Evolutionary conservation across 1,140 invertebrate species (phyloP).

Genomic region (Spodoptera litura): DNA sequence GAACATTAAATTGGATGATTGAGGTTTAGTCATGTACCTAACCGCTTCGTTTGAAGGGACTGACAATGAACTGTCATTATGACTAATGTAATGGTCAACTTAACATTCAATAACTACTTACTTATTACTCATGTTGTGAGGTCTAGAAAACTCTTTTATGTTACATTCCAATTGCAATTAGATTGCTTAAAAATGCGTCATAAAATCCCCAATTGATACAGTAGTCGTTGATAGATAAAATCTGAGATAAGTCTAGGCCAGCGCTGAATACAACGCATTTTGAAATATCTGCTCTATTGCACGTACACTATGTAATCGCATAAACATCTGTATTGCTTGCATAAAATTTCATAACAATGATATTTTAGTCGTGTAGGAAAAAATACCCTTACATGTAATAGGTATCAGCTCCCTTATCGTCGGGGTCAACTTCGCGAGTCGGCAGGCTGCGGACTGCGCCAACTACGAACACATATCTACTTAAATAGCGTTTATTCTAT

Average conservation of each 20-base stretch:
- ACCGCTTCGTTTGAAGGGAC: conserved; percentile 47
- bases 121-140: conserved; percentile 25
- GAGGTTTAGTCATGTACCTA: conserved; percentile 48
- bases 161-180: neutral
- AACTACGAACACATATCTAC: conserved; percentile 12
- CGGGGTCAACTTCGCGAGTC: conserved; percentile 58
- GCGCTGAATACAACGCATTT: too few relatives aligned
- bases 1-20: conserved; percentile 53
- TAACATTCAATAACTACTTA: conserved; percentile 21
- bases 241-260: too few relatives aligned
- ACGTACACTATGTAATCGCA: too few relatives aligned
- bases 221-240: too few relatives aligned
- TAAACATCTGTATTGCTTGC: too few relatives aligned
- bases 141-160: conserved; percentile 23
- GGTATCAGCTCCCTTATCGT: conserved; percentile 59
- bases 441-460: conserved; percentile 1
- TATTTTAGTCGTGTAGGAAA: neutral
- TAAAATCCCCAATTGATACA: neutral
- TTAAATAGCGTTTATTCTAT: conserved; percentile 27
- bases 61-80: conserved; percentile 43
- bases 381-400: neutral
- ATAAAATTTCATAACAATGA: too few relatives aligned
- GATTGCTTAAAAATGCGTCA: neutral
- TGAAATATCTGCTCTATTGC: too few relatives aligned
- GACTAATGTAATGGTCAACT: conserved; percentile 45